Conservation (phyloP, 1,140 invertebrate genomes). For the Stegodyphus mimosarum region DNA sequence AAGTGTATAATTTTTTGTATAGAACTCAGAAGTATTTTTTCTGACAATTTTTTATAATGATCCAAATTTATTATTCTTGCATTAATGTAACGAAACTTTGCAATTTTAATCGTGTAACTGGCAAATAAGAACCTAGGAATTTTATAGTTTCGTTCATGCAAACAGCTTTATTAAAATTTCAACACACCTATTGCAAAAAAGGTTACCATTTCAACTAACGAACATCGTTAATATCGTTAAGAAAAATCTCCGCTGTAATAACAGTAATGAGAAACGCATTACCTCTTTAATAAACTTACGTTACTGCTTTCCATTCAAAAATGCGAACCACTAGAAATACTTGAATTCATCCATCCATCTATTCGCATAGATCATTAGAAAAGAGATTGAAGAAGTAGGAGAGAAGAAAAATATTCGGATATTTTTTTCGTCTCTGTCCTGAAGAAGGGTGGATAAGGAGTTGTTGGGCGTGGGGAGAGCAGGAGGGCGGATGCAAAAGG, state of each 20-base stretch:
- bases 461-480: neutral
- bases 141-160: too few relatives aligned
- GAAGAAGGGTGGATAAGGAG: neutral
- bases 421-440: neutral
- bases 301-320: slow-evolving; percentile 42
- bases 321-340: slow-evolving; percentile 2
- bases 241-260: neutral
- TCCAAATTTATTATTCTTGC: too few relatives aligned
- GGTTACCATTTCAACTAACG: too few relatives aligned
- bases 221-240: too few relatives aligned
- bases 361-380: slow-evolving; percentile 45
- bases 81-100: too few relatives aligned
- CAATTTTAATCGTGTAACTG: too few relatives aligned
- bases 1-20: too few relatives aligned
- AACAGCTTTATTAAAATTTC: too few relatives aligned
- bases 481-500: slow-evolving; percentile 28
- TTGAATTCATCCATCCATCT: neutral
- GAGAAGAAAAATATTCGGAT: neutral
- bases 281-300: slow-evolving; percentile 39
- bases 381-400: slow-evolving; percentile 32
- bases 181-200: too few relatives aligned
- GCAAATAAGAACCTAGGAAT: too few relatives aligned
- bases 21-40: too few relatives aligned
- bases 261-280: slow-evolving; percentile 9
- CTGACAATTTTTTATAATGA: too few relatives aligned